Conservation (phyloP, 2,888 invertebrate genomes). For the Acanthosepion esculentum region DNA sequence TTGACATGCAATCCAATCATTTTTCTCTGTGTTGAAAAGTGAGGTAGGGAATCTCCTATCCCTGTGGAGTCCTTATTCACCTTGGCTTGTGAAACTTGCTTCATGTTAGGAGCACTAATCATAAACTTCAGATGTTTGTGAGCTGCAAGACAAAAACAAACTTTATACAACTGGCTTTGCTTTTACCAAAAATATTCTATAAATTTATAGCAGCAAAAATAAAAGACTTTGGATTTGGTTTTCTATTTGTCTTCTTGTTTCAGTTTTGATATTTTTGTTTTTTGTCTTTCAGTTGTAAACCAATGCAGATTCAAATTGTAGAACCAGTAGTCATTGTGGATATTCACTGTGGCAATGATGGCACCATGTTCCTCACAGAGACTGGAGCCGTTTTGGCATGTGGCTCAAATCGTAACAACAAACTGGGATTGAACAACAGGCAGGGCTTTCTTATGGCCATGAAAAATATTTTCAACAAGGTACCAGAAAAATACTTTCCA, state of each 20-base stretch:
- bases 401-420: constrained; percentile 81
- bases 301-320: constrained; percentile 76
- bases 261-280: constrained; percentile 50
- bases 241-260: not conserved
- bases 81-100: no score
- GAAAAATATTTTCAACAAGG: constrained; percentile 75
- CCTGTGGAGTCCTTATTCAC: no score
- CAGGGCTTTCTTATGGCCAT: constrained; percentile 77
- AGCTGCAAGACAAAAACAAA: no score
- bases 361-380: constrained; percentile 80
- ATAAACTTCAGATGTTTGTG: no score
- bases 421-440: constrained; percentile 79
- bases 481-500: constrained; percentile 50
- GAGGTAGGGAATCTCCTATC: no score
- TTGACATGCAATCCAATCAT: no score
- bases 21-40: no score
- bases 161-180: no score
- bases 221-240: not conserved
- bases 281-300: constrained; percentile 74
- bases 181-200: no score
- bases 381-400: constrained; percentile 80
- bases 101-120: no score
- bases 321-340: constrained; percentile 77
- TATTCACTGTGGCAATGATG: constrained; percentile 80
- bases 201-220: no score